phyloP scores from a whole-genome alignment of 2,113 vertebrate genomes.

The Herpetotheres cachinnans region DNA sequence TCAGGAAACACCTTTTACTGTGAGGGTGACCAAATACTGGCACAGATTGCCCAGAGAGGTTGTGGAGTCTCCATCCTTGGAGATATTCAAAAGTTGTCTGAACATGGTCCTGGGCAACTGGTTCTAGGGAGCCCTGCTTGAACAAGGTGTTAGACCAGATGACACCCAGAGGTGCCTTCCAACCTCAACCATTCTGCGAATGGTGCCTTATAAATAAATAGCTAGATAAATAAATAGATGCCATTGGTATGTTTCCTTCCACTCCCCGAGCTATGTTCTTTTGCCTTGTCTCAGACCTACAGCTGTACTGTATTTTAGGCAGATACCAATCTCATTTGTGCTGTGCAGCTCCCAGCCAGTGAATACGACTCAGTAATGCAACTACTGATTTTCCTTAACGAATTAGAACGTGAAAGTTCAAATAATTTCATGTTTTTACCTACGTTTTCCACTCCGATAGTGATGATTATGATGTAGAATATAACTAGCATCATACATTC shows the following conservation, averaged over 20 bases:
- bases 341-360: not conserved
- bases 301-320: not conserved
- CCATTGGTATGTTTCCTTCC: not conserved
- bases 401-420: not conserved
- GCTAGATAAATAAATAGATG: not conserved
- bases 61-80: not conserved
- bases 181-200: not conserved
- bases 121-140: too few relatives aligned
- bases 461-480: not conserved
- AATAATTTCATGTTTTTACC: not conserved
- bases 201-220: not conserved
- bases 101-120: too few relatives aligned
- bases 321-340: not conserved
- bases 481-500: not conserved
- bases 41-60: not conserved
- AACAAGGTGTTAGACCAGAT: too few relatives aligned
- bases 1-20: not conserved
- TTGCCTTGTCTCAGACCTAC: not conserved
- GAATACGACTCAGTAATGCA: not conserved
- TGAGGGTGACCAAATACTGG: not conserved
- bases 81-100: not conserved
- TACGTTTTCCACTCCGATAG: not conserved
- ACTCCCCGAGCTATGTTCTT: not conserved
- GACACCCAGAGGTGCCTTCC: not conserved
- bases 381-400: not conserved